phyloP scores from a whole-genome alignment of 2,888 invertebrate genomes.

The Mimachlamys varia region DNA sequence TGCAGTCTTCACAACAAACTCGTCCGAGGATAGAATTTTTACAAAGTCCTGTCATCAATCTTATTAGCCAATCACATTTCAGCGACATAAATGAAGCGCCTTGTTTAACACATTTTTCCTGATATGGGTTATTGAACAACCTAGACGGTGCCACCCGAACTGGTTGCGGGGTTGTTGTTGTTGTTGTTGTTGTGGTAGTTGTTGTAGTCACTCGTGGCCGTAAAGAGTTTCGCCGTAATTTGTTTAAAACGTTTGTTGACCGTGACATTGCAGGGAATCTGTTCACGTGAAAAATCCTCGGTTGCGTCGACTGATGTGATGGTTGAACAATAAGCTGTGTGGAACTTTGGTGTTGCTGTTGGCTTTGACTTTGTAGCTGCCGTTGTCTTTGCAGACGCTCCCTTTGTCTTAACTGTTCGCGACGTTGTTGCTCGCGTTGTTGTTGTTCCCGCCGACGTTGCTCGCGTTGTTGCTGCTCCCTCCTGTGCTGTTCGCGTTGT shows the following conservation, averaged over 20 bases:
- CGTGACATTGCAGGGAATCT: neutral
- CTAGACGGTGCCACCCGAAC: neutral
- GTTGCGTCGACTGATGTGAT: neutral
- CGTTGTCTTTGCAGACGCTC: neutral
- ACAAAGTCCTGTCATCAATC: constrained; percentile 4
- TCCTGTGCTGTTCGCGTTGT: neutral
- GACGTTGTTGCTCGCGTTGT: neutral
- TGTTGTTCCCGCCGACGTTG: neutral
- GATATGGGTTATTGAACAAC: neutral
- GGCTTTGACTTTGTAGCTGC: neutral
- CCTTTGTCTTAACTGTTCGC: neutral
- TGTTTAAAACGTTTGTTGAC: neutral
- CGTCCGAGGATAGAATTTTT: neutral
- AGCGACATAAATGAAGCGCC: neutral
- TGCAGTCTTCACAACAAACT: neutral
- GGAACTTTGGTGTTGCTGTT: neutral
- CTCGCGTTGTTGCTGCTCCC: neutral
- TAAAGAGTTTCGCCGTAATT: neutral
- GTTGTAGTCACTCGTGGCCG: neutral
- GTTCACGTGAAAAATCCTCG: neutral
- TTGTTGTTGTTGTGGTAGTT: neutral
- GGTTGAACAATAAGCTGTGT: neutral
- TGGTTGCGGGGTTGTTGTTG: too few relatives aligned
- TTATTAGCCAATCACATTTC: neutral
- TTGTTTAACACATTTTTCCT: neutral